A percentile compares a stretch with the other conserved stretches of the same genome.
phyloP scores from a whole-genome alignment of 2,113 vertebrate species.

The Genyomyrus donnyi region DNA sequence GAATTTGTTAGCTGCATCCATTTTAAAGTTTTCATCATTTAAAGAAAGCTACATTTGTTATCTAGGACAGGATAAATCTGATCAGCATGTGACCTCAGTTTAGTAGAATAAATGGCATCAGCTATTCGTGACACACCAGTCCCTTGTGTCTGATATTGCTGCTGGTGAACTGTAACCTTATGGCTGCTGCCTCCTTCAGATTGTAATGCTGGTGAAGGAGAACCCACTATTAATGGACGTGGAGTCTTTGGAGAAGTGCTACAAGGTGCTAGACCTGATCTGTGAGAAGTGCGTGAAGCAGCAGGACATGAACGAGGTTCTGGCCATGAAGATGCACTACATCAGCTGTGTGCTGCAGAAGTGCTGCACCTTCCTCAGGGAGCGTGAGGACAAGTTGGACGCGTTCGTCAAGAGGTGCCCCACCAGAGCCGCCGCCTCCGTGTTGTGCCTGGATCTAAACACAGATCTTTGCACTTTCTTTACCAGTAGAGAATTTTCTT shows the following conservation, averaged over 20 bases:
- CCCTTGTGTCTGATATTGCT: neutral
- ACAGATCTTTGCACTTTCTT: neutral
- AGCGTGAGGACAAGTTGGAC: conserved; percentile 80
- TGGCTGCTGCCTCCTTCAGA: conserved; percentile 50
- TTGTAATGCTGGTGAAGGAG: conserved; percentile 85
- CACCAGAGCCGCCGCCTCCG: neutral
- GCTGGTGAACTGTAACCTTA: neutral
- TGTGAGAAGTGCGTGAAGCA: conserved; percentile 96
- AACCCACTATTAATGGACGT: conserved; percentile 79
- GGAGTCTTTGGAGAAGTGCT: conserved; percentile 78
- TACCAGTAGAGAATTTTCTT: neutral
- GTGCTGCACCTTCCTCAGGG: conserved; percentile 76
- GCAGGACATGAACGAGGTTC: conserved; percentile 96
- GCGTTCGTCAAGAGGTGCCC: conserved; percentile 78
- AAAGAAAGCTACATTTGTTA: neutral
- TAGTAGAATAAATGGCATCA: neutral
- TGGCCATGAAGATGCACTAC: conserved; percentile 98
- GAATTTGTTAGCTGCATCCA: neutral
- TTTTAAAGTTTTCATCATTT: neutral
- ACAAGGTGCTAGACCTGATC: conserved; percentile 86
- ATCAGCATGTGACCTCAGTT: neutral
- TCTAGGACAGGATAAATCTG: neutral
- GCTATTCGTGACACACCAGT: neutral
- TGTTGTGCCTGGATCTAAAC: neutral
- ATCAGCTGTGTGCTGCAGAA: conserved; percentile 88